Percentiles rank a stretch among this genome's conserved stretches.
Conservation (phyloP, 1,140 invertebrate species). For the Oreohelix idahoensis region DNA sequence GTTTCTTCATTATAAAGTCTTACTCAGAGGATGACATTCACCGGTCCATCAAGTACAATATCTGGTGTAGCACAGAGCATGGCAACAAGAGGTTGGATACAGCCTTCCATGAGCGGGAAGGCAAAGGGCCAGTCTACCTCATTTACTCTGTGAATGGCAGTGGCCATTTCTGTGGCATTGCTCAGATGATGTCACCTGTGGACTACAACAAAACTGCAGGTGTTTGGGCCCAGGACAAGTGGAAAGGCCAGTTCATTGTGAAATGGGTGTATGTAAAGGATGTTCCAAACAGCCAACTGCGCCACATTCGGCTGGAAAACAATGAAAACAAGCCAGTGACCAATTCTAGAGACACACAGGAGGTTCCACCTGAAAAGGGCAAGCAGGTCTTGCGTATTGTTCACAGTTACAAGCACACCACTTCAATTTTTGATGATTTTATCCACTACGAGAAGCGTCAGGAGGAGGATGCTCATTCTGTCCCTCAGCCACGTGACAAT, state of each 20-base stretch:
- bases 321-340: slow-evolving; percentile 99
- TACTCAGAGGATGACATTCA: slow-evolving; percentile 99
- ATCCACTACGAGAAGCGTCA: slow-evolving; percentile 96
- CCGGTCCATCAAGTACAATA: slow-evolving; percentile 97
- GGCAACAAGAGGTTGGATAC: slow-evolving; percentile 96
- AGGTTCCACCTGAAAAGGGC: slow-evolving; percentile 94
- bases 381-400: slow-evolving; percentile 87
- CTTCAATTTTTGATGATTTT: slow-evolving; percentile 99
- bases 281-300: slow-evolving; percentile 83
- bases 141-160: slow-evolving; percentile 98
- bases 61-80: slow-evolving; percentile 98
- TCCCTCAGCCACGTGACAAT: not conserved
- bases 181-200: slow-evolving; percentile 94
- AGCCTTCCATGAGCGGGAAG: slow-evolving; percentile 88
- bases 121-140: slow-evolving; percentile 87
- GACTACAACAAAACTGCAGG: slow-evolving; percentile 81
- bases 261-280: slow-evolving; percentile 99
- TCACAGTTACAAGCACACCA: slow-evolving; percentile 90
- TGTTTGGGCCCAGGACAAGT: slow-evolving; percentile 78
- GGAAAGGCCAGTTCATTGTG: slow-evolving; percentile 89
- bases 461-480: slow-evolving; percentile 82
- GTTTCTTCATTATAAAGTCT: slow-evolving; percentile 98
- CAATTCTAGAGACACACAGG: slow-evolving; percentile 97
- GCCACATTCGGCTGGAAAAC: slow-evolving; percentile 96
- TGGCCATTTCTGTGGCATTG: slow-evolving; percentile 98